Base-by-base conservation (phyloP, 2,113 vertebrate species). In the Caloenas nicobarica region DNA sequence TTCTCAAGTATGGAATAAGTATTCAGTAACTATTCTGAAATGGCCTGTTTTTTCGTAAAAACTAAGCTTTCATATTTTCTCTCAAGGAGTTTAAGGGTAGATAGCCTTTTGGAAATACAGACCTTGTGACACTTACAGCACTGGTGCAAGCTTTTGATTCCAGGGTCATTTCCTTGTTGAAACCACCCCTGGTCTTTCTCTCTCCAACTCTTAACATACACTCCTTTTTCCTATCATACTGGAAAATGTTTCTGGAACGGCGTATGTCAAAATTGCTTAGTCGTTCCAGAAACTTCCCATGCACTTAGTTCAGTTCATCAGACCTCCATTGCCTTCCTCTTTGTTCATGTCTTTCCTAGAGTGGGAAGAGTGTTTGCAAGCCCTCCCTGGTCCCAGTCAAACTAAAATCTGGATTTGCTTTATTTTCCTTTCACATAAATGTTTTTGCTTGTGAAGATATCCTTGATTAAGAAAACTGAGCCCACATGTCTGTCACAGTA, bases 231-330 rank as follows among this genome's bases (percentile, higher is more conserved):
- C n/a, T 88, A 1, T 91, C 50, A 5, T 74, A 29, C 58, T 80
- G 88, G 79, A 91, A 94, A 66, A 54, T 28, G 58, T 89, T 94
- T 96, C 71, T 96, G 87, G 64, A 95, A 78, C 7, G 4, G 54
- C 36, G 1, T 69, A 65, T 86, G 36, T 89, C 60, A 88, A 53
- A 94, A 79, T 80, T 64, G 28, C 14, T 57, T 86, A 62, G 33
- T 80, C 89, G 31, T 21, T 93, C 36, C 81, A 62, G 84, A 91
- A 96, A 66, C 28, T 62, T 87, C 23, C 36, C 33, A 16, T 65
- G 54, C 19, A 13, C 85, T 91, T 57, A 40, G n/a, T 84, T 93
- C 50, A 53, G 50, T 61, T 89, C 56, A 16, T 83, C 74, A 88
- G 62, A 85, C 53, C n/a, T 91, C 46, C 50, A 56, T 80, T 65